A percentile compares a stretch with the other conserved stretches of the same genome.
phyloP scores from a whole-genome alignment of 2,797 vertebrate genomes.

The Lutjanus campechanus region DNA sequence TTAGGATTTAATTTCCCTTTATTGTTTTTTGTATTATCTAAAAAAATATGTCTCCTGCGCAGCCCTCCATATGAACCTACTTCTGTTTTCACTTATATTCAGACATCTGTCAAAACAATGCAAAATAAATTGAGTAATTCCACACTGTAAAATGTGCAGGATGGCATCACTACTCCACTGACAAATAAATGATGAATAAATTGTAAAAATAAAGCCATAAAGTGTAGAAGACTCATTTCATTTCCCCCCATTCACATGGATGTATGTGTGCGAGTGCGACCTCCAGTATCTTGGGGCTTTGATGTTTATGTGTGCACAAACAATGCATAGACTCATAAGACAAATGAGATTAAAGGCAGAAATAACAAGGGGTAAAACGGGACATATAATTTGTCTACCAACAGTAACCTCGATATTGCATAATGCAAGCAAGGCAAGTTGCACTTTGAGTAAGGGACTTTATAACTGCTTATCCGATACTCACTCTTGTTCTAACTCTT shows the following conservation, averaged over 20 bases:
- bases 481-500: slow-evolving; percentile 34
- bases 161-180: not conserved
- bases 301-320: not conserved
- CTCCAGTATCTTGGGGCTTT: not conserved
- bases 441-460: slow-evolving; percentile 29
- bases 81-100: not conserved
- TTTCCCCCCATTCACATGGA: too few species aligned
- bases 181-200: not conserved
- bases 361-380: not conserved
- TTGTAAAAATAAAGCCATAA: too few species aligned
- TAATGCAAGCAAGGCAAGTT: slow-evolving; percentile 8
- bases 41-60: not conserved
- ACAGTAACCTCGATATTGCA: slow-evolving; percentile 1
- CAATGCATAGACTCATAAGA: not conserved
- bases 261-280: not conserved
- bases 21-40: not conserved
- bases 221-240: too few species aligned
- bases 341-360: not conserved
- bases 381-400: not conserved
- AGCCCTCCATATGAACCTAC: not conserved
- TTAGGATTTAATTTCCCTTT: not conserved
- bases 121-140: not conserved
- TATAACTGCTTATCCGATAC: slow-evolving; percentile 3
- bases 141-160: not conserved
- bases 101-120: not conserved